Evolutionary conservation across 2,888 invertebrate species (phyloP), one percentile per base, ranked within the genome.

Genomic region (Ophion ellenae): DNA sequence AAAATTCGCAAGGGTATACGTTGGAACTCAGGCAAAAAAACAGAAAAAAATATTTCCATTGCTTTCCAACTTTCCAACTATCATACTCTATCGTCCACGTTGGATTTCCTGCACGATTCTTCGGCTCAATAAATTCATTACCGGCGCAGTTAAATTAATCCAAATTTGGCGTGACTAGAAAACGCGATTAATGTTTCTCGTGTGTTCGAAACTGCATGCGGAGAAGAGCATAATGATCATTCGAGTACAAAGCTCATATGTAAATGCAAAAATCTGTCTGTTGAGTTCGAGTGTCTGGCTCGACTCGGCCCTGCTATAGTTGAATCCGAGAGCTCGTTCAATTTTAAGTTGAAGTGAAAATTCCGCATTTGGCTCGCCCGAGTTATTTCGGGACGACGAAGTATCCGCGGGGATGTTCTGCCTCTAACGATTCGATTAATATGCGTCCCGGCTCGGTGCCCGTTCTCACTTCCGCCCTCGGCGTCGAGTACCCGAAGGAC

Each of bases 341-440:
- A 74, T 73, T 85, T 84, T 78, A 57, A 81, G 66, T 73, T 78
- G 74, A 69, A 84, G 77, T 57, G 81, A 74, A 73, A 69, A 74
- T 74, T 36, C 71, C 32, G 67, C 64, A 63, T 78, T 57, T 57
- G 40, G 40, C 81, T 81, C 70, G 47, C 17, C n/a, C 40, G 57
- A 73, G 81, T 81, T 74, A 69, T 71, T 76, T 57, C 59, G 69
- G 20, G 9, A 61, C 24, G 45, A 57, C 64, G 64, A 71, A 77
- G 57, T 67, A 70, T 76, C 53, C 66, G 40, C 40, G 40, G 40
- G 74, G 57, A 69, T 64, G 63, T 61, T 74, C 81, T 78, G 77
- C 69, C 77, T 78, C 81, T 85, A 85, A 85, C 74, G 84, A 85
- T 85, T 85, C 84, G 78, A 81, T 85, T 81, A 85, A 85, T 85